Base-by-base conservation (phyloP, 2,113 vertebrate species). In the Leuciscus idus region DNA sequence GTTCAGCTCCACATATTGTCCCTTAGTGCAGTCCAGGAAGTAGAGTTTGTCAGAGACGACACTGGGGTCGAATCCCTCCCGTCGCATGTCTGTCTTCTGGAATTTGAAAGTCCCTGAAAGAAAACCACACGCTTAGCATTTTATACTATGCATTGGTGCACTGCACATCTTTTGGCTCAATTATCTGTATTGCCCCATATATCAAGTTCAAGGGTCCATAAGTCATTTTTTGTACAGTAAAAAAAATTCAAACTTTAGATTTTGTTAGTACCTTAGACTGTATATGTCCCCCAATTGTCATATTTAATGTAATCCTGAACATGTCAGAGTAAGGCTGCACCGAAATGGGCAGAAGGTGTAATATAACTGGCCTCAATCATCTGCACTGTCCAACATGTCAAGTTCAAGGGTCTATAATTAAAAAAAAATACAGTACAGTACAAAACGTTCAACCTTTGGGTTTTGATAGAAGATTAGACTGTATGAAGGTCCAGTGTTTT, bases 41-140 rank as follows among this genome's bases (percentile, higher is more conserved):
- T 96, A 99, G 84, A 99, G 94, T 76, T 90, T 95, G 92, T 98
- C 98, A 28, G 95, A 96, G 89, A 99, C 95, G 0, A 91, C 10
- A 0, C 73, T 0, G 0, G 96, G 97, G 88, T 98, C 90, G 3
- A 98, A 99, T 79, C 96, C 95, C 3, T 99, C 96, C 85, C 96
- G 97, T 21, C 96, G 95, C 91, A 99, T 91, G 1, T 98, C 97
- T 6, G 90, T 93, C 94, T 99, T 99, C 94, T 98, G 98, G 92
- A 98, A 97, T 91, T 99, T 99, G 90, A 96, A 99, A 30, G 98
- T 99, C 89, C 97, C 98, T 99, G 92, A 21, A 64, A 77, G 78
- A 68, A 28, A 62, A 79, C 72, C 1, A 50, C 0, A 83, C 12
- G 19, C 5, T 50, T 76, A 17, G 15, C 15, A 13, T 48, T 46